Base-by-base conservation (phyloP, 2,888 invertebrate species). In the Cepaea hortensis region DNA sequence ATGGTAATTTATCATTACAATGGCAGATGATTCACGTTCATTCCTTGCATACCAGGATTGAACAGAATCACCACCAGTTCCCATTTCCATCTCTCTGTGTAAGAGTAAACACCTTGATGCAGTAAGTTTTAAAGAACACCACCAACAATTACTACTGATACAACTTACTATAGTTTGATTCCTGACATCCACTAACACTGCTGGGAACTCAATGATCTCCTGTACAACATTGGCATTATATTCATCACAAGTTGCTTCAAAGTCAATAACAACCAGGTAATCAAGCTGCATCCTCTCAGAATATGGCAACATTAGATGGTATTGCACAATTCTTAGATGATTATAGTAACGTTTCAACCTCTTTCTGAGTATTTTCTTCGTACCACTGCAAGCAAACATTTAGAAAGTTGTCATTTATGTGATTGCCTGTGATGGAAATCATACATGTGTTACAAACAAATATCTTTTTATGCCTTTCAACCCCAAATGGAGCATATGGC, bases 131-230 rank as follows among this genome's bases (percentile, higher is more conserved):
- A 35, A 0, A 35, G 35, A 35, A 35, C 35, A 35, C 35, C 1
- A 35, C 35, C 35, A 35, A 35, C 35, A 35, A 35, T 35, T 0
- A 35, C 35, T 35, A 35, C 35, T 35, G 35, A 35, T 35, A 35
- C 35, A 79, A 79, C 93, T 92, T 90, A 94, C 94, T 83, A 94
- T 90, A 87, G 89, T 86, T 86, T 90, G 90, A 68, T 90, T 90
- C 61, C 91, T 87, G 3, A 94, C 92, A 90, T 95, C 94, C 13
- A 96, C 93, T 5, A 96, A 92, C n/a, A 96, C 95, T 3, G 95
- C 95, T 1, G 96, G 96, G 91, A 96, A 96, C 91, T 96, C 96
- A 88, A 96, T 96, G 87, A 96, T 96, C 93, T 96, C 96, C 92
- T 96, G 96, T 73, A 94, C 93, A 91, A 94, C 95, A 89, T 91